Base-by-base conservation (phyloP, 2,797 vertebrate species). In the Argentina silus region DNA sequence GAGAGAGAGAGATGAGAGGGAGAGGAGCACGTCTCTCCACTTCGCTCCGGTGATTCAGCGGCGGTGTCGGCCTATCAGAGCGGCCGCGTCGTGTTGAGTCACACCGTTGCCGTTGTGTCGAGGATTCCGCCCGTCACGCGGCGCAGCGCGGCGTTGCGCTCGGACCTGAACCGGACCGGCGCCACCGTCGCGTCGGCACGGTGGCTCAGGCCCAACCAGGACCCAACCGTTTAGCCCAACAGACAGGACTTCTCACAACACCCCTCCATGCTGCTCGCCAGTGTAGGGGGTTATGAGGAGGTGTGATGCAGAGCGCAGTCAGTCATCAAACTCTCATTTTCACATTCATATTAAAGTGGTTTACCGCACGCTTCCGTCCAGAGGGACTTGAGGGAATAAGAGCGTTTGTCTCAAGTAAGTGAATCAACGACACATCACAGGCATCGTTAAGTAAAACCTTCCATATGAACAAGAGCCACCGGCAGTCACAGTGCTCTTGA, bases 161-260 rank as follows among this genome's bases (percentile, higher is more conserved):
- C n/a, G n/a, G n/a, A n/a, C 27, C 27, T 36, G 27, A 36, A 36
- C 27, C 4, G 27, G 27, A 36, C 27, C 4, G 27, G 27, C 27
- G 1, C 2, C 27, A 36, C 27, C 27, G 27, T 2, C 2, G 27
- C 27, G 27, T 36, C 27, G 1, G 27, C 4, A 36, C 27, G 27
- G 4, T 36, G 27, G 27, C 27, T 36, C 59, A 36, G 23, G 12
- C 27, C 27, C 21, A 11, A 42, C 60, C n/a, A 53, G 45, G 23
- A 48, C 56, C 7, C 56, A 48, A 36, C 57, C 7, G 19, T 53
- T 15, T 53, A 74, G 66, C 55, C 44, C 45, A 9, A 43, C 47
- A 67, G 19, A 61, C 57, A 19, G 17, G 12, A 17, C 8, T 21
- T 60, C 11, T 60, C 57, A 60, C 57, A 60, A 60, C 57, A 60